Evolutionary conservation across 37 sponge, comb jelly and placozoan species (phyloP).

Genomic region (Trichoplax adhaerens): DNA sequence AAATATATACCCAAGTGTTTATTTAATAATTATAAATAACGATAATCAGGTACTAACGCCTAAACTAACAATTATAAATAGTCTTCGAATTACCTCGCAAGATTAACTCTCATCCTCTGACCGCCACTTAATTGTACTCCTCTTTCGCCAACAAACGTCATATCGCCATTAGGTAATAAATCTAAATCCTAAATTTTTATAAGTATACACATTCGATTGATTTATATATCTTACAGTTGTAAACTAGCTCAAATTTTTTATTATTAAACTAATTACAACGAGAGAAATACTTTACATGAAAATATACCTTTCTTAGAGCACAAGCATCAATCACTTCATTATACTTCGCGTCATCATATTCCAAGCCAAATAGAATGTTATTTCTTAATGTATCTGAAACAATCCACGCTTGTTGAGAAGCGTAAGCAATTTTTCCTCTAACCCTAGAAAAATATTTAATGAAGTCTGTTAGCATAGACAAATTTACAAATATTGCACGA

Average conservation of each 20-base stretch:
- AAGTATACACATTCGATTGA: no score
- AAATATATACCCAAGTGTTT: background rate
- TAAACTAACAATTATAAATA: no score
- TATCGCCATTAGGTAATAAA: no score
- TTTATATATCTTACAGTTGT: no score
- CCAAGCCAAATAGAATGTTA: constrained; percentile 50
- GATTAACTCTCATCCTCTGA: no score
- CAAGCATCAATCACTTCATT: constrained; percentile 33
- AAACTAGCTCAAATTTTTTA: background rate
- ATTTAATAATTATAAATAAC: background rate
- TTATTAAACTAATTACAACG: background rate
- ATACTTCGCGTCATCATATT: constrained; percentile 17
- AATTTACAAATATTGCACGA: no score
- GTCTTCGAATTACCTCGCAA: no score
- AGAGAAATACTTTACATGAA: background rate
- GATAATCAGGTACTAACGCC: background rate
- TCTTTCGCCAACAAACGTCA: no score
- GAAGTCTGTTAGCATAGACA: no score
- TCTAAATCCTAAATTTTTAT: no score
- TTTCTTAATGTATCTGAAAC: constrained; percentile 48
- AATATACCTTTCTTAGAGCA: constrained; percentile 25
- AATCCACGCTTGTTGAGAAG: constrained; percentile 53
- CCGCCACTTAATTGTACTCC: no score
- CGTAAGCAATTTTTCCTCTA: constrained; percentile 30
- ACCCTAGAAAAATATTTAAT: background rate